These are phyloP conservation scores for Rhizoglyphus robini DNA, from an alignment of 1,140 invertebrate genomes.

Conservation along the genomic window DNA sequence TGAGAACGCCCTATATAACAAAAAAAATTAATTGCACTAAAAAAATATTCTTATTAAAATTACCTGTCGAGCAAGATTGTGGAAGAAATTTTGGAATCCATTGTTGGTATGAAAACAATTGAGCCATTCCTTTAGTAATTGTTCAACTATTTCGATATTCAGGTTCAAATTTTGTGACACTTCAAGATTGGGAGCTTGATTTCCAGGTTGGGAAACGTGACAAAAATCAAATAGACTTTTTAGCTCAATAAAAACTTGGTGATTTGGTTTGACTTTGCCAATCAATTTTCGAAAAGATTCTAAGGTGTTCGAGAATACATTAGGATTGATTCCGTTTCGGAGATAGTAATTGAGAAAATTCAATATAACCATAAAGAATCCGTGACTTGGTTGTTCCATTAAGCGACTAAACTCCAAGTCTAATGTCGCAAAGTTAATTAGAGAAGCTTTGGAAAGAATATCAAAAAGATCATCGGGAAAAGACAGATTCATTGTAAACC, in stretches of 20 bases:
- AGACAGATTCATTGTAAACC: conserved; percentile 17
- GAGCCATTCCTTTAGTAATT: conserved; percentile 84
- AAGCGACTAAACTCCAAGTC: conserved; percentile 64
- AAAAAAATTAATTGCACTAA: conserved; percentile 22
- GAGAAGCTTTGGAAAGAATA: conserved; percentile 54
- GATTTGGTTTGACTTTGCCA: neutral
- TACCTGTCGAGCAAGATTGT: neutral
- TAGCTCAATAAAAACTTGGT: conserved; percentile 16
- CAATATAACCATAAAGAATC: conserved; percentile 15
- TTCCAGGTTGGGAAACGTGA: too few species aligned
- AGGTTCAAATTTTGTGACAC: too few species aligned
- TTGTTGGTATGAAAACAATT: conserved; percentile 65
- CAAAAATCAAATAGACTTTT: conserved; percentile 11
- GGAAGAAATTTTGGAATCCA: neutral
- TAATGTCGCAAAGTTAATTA: conserved; percentile 57
- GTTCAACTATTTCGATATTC: conserved; percentile 75
- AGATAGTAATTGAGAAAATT: conserved; percentile 21
- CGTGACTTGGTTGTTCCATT: conserved; percentile 16
- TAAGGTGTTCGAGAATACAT: conserved; percentile 17
- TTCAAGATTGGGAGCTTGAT: too few species aligned
- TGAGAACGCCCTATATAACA: conserved; percentile 82
- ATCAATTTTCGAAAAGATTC: conserved; percentile 12
- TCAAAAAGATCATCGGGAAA: conserved; percentile 70
- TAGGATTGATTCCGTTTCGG: neutral
- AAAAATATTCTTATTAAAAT: neutral